phyloP scores from a whole-genome alignment of 2,888 invertebrate species.

The Notodonta ziczac region DNA sequence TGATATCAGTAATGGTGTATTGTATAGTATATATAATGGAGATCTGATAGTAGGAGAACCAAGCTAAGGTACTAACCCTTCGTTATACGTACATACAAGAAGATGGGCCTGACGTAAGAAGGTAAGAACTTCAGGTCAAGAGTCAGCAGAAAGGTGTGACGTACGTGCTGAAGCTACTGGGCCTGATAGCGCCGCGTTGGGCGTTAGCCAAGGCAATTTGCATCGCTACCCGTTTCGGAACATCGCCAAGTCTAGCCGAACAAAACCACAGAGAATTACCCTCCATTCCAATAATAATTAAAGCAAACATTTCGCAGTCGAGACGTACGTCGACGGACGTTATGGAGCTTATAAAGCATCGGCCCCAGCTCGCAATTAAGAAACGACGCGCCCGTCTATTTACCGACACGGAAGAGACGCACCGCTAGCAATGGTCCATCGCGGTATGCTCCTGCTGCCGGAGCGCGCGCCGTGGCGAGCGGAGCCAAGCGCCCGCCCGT shows the following conservation, averaged over 20 bases:
- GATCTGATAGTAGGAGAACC: no score
- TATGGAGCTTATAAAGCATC: constrained; percentile 84
- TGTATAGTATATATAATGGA: no score
- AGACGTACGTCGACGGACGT: constrained; percentile 78
- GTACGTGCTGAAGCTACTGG: constrained; percentile 58
- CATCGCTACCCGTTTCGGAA: constrained; percentile 84
- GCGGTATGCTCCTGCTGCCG: constrained; percentile 60
- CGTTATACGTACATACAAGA: background rate
- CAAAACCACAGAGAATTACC: constrained; percentile 84
- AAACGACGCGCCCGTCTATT: constrained; percentile 79
- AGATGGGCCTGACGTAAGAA: constrained; percentile 11
- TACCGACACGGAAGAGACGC: constrained; percentile 82
- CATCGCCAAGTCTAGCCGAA: constrained; percentile 85
- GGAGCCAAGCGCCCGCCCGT: constrained; percentile 67
- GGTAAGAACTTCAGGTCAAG: constrained; percentile 51
- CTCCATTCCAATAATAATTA: constrained; percentile 85
- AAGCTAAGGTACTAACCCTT: no score
- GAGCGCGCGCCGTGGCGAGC: constrained; percentile 43
- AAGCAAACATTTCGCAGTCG: constrained; percentile 82
- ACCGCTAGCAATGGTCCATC: constrained; percentile 78
- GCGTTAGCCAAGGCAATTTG: constrained; percentile 84
- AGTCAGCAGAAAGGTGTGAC: constrained; percentile 66
- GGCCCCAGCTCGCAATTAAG: constrained; percentile 81
- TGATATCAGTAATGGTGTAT: no score
- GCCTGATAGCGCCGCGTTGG: constrained; percentile 80